Base-by-base conservation (phyloP, 2,888 invertebrate genomes). In the Drosophila mimica region DNA sequence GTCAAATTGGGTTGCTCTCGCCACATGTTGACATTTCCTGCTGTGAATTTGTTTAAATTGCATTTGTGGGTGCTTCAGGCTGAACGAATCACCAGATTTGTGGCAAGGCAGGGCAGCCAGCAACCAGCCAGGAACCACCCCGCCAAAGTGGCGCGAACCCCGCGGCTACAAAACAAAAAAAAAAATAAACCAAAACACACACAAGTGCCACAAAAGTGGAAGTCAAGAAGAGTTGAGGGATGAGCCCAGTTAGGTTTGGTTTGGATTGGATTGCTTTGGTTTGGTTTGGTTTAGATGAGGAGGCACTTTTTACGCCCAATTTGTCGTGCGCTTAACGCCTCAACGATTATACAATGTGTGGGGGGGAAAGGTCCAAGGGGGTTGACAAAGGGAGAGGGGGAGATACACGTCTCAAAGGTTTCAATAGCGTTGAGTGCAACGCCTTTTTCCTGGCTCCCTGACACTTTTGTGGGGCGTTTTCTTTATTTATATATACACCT, bases 261-360 rank as follows among this genome's bases (percentile, higher is more conserved):
- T 69, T 25, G 46, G 46, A 8, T 46, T 46, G 46, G 46, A 25
- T 46, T 46, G 46, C 15, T 11, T 48, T 25, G 28, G n/a, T 6
- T 25, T 51, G 38, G 38, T 54, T 69, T 8, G 70, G 46, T 46
- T 60, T 62, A 33, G 61, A 52, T 56, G 67, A 46, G 46, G 20
- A 67, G 57, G 53, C 40, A 51, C 56, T 80, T 82, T 92, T 92
- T 84, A 88, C 88, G 92, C 91, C 91, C 92, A 91, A 91, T 92
- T 92, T 92, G 89, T 77, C 84, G 87, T 78, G 74, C 86, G 89
- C 85, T 91, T 90, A 83, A 91, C 87, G 92, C 92, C 83, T 91
- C 83, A 90, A 83, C 84, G 88, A 87, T 84, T 82, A 76, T 76
- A 8, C 28, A 11, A 36, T 34, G 30, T 51, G 51, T 51, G 28